Evolutionary conservation across 2,113 vertebrate genomes (phyloP).

Genomic region (Archocentrus centrarchus): DNA sequence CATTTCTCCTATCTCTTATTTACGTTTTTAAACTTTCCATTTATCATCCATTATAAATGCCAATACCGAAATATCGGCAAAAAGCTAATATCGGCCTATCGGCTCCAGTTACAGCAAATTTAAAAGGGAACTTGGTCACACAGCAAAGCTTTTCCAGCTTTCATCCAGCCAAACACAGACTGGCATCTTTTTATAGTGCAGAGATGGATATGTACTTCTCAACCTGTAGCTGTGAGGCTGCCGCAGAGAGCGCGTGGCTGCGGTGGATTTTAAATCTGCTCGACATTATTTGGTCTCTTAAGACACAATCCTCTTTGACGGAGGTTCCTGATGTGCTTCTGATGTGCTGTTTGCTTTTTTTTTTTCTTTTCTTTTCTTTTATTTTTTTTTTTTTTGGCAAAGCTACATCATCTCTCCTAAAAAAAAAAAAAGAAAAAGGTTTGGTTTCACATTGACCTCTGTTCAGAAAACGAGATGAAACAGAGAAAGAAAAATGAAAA

Average conservation of each 20-base stretch:
- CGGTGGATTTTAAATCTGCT: constrained; percentile 21
- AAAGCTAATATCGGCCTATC: background rate
- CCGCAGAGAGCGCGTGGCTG: constrained; percentile 1
- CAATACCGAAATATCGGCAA: background rate
- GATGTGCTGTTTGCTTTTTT: background rate
- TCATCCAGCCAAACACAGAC: constrained; percentile 28
- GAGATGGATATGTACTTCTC: constrained; percentile 30
- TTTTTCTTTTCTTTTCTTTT: background rate
- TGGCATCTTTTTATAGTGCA: constrained; percentile 32
- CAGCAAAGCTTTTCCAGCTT: constrained; percentile 8
- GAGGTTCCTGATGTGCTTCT: constrained; percentile 47
- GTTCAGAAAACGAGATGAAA: constrained; percentile 26
- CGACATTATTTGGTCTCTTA: constrained; percentile 58
- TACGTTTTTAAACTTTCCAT: background rate
- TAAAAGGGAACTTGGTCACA: constrained; percentile 12
- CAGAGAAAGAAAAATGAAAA: background rate
- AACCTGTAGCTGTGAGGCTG: constrained; percentile 14
- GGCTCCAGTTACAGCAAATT: background rate
- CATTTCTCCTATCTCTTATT: background rate
- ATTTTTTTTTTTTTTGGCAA: background rate
- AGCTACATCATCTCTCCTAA: constrained; percentile 6
- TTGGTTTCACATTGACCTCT: constrained; percentile 62
- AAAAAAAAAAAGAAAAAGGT: background rate
- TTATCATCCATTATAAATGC: background rate
- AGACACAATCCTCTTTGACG: constrained; percentile 26